Conservation (phyloP, 1,140 invertebrate species). For the Trichonephila inaurata region DNA sequence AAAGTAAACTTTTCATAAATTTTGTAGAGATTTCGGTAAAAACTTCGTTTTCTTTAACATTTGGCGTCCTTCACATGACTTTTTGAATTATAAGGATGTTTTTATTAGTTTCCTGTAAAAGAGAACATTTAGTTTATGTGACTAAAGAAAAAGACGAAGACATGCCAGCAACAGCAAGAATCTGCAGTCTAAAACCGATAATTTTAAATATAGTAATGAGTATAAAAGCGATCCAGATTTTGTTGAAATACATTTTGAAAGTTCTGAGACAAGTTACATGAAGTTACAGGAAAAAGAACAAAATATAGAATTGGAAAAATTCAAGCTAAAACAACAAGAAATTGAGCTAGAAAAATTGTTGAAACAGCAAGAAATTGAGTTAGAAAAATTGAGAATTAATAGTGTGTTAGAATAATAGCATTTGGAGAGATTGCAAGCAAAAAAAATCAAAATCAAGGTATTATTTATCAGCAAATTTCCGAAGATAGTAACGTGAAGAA, state of each 20-base stretch:
- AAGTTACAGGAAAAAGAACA: neutral
- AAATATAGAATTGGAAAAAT: too few species aligned
- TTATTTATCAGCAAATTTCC: neutral
- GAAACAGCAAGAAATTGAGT: too few species aligned
- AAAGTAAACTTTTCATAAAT: too few species aligned
- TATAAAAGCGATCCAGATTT: constrained; percentile 38
- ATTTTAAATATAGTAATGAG: neutral
- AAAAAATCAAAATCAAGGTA: neutral
- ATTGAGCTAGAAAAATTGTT: neutral
- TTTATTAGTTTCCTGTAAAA: too few species aligned
- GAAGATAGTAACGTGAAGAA: neutral
- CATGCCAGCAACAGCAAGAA: neutral
- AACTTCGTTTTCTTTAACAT: too few species aligned
- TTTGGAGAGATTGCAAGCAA: neutral
- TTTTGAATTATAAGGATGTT: too few species aligned
- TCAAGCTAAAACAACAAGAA: too few species aligned
- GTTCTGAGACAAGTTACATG: neutral
- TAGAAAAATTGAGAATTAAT: neutral
- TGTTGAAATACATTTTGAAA: neutral
- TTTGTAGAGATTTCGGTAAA: too few species aligned
- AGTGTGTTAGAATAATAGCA: neutral
- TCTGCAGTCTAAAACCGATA: too few species aligned
- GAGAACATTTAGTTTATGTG: neutral
- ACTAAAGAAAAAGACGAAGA: neutral
- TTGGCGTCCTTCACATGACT: too few species aligned